A percentile compares a stretch with the other conserved stretches of the same genome.
Conservation (phyloP, 2,797 vertebrate genomes). For the Austrolebias charrua region DNA sequence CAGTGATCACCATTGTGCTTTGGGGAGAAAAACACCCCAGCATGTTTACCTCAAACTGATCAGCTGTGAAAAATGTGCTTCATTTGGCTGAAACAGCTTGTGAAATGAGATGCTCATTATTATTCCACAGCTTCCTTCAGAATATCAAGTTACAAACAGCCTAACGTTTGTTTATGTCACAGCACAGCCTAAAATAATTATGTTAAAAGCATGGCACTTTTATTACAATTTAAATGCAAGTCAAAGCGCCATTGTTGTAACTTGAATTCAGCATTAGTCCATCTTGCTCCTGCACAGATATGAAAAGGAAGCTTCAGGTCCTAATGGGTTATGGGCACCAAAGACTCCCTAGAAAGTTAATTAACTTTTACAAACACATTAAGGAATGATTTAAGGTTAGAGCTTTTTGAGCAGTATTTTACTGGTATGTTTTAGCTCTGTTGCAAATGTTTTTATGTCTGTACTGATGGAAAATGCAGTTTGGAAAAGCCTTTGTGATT, state of each 20-base stretch:
- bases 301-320: neutral
- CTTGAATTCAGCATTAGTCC: neutral
- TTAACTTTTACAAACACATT: constrained; percentile 5
- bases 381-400: constrained; percentile 6
- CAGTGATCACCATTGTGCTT: constrained; percentile 23
- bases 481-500: constrained; percentile 18
- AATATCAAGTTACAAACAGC: constrained; percentile 4
- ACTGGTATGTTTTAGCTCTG: constrained; percentile 4
- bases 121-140: constrained; percentile 15
- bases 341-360: constrained; percentile 5
- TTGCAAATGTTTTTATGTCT: constrained; percentile 7
- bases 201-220: neutral
- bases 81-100: constrained; percentile 31
- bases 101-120: constrained; percentile 30
- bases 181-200: neutral
- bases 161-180: constrained; percentile 19
- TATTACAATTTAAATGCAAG: neutral
- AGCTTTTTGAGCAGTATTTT: neutral
- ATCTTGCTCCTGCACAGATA: neutral
- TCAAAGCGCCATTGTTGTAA: neutral
- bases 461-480: constrained; percentile 18
- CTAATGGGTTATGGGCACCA: neutral
- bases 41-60: constrained; percentile 32
- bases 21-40: constrained; percentile 15
- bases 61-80: constrained; percentile 29